A percentile compares a stretch with the other conserved stretches of the same genome.
These are phyloP conservation scores for Macquaria australasica DNA, from an alignment of 2,113 vertebrate genomes.

Conservation along the genomic window DNA sequence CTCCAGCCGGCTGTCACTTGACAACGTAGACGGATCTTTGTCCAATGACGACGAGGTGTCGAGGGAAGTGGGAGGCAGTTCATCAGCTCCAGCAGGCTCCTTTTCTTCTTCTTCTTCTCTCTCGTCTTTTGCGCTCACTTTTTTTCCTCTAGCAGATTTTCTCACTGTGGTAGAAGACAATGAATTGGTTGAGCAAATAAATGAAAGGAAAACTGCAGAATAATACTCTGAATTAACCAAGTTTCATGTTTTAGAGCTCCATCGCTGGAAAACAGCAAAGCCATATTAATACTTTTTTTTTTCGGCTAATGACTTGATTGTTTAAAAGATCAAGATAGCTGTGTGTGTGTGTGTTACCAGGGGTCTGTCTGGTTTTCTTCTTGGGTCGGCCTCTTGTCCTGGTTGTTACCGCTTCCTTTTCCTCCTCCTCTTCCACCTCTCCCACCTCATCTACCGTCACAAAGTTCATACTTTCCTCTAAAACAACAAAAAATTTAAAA, in stretches of 20 bases:
- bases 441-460: conserved; percentile 63
- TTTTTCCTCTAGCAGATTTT: conserved; percentile 50
- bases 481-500: background rate
- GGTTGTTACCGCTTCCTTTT: background rate
- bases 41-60: background rate
- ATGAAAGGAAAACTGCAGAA: no score
- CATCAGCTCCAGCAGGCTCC: background rate
- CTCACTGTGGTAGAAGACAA: conserved; percentile 32
- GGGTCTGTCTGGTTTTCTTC: conserved; percentile 27
- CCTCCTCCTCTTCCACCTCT: conserved; percentile 38
- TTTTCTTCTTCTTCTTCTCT: background rate
- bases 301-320: background rate
- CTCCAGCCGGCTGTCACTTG: no score
- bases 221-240: no score
- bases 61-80: background rate
- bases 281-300: no score
- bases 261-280: background rate
- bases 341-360: conserved; percentile 35
- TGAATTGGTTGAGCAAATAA: background rate
- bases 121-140: background rate
- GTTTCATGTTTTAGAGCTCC: no score
- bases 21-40: background rate
- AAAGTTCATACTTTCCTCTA: conserved; percentile 43
- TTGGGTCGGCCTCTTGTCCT: conserved; percentile 18
- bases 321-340: background rate